These are phyloP conservation scores for Centropyge bicolor DNA, from an alignment of 2,797 vertebrate species.

Conservation along the genomic window DNA sequence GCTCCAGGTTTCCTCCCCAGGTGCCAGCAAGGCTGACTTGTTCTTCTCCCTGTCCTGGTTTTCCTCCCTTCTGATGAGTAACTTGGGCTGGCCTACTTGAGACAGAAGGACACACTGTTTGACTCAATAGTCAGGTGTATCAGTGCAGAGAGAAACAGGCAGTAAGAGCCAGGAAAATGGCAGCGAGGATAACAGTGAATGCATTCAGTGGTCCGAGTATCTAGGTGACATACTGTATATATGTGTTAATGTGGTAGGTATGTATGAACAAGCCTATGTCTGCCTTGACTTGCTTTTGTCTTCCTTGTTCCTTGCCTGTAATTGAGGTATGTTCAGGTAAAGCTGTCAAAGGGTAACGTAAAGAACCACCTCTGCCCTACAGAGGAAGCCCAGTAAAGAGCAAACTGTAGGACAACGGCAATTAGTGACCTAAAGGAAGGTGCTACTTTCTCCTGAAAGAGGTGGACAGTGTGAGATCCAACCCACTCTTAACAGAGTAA, in stretches of 20 bases:
- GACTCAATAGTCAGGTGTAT: conserved; percentile 53
- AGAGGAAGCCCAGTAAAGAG: conserved; percentile 3
- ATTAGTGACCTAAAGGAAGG: not conserved
- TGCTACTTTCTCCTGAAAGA: not conserved
- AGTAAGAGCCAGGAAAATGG: conserved; percentile 14
- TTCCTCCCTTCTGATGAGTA: conserved; percentile 22
- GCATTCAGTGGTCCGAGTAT: too few species aligned
- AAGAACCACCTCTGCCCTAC: conserved; percentile 4
- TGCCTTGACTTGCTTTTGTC: not conserved
- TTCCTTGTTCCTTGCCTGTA: not conserved
- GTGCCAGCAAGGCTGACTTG: conserved; percentile 21
- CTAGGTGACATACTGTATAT: too few species aligned
- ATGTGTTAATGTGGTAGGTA: not conserved
- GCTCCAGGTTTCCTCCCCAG: not conserved
- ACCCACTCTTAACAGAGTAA: conserved; percentile 16
- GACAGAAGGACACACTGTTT: conserved; percentile 28
- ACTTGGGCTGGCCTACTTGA: conserved; percentile 23
- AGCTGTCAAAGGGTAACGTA: not conserved
- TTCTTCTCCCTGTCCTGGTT: conserved; percentile 7
- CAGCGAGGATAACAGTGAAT: too few species aligned
- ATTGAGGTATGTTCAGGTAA: not conserved
- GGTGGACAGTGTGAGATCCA: conserved; percentile 11
- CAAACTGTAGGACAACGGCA: not conserved
- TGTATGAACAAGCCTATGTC: not conserved
- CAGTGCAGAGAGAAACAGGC: conserved; percentile 3